A percentile compares a stretch with the other conserved stretches of the same genome.
Conservation (phyloP, 2,888 invertebrate species). For the Eudasyphora cyanicolor region DNA sequence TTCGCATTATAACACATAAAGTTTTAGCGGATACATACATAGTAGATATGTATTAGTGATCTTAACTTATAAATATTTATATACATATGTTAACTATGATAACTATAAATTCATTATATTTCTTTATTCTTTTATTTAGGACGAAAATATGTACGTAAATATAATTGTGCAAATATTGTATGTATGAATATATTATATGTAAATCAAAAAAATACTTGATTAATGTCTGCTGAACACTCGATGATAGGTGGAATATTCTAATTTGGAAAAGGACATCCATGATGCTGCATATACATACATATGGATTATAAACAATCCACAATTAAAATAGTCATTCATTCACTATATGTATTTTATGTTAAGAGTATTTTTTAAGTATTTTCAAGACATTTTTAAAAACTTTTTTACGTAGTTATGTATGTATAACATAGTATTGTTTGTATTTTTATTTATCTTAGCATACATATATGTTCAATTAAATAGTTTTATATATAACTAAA, state of each 20-base stretch:
- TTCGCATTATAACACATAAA: too few relatives aligned
- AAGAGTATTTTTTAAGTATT: neutral
- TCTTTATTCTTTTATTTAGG: slow-evolving; percentile 12
- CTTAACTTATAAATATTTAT: too few relatives aligned
- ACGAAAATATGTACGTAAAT: neutral
- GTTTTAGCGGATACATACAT: too few relatives aligned
- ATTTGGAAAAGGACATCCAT: too few relatives aligned
- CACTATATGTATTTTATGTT: neutral
- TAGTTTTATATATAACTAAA: too few relatives aligned
- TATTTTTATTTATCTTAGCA: neutral
- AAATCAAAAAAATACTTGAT: neutral
- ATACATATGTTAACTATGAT: neutral
- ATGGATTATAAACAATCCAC: too few relatives aligned
- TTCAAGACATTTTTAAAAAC: neutral
- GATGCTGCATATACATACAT: neutral
- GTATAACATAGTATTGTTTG: too few relatives aligned
- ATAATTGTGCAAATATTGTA: neutral
- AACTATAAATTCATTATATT: neutral
- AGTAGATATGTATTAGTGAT: too few relatives aligned
- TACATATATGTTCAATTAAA: neutral
- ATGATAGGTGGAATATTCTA: neutral
- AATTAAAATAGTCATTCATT: too few relatives aligned
- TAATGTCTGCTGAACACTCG: neutral
- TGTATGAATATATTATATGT: neutral
- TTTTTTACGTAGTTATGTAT: too few relatives aligned